Conservation (phyloP, 2,888 invertebrate genomes). For the Drosophila fulvimacula region DNA sequence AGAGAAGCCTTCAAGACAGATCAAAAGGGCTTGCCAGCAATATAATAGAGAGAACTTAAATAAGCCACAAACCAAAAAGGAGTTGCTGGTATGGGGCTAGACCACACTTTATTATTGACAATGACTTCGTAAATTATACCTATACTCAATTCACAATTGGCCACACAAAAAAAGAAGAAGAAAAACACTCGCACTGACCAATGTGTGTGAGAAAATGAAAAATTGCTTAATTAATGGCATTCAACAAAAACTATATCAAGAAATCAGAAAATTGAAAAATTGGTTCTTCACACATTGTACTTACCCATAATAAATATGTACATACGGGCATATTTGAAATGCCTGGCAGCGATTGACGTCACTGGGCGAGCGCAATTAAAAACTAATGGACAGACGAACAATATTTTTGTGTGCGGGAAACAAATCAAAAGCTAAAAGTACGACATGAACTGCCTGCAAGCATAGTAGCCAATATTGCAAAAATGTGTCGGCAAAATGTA, state of each 20-base stretch:
- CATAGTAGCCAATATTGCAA: slow-evolving; percentile 31
- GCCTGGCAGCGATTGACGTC: slow-evolving; percentile 62
- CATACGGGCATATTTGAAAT: slow-evolving; percentile 43
- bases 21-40: slow-evolving; percentile 28
- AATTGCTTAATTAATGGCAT: slow-evolving; percentile 66
- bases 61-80: slow-evolving; percentile 21
- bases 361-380: slow-evolving; percentile 64
- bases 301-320: slow-evolving; percentile 25
- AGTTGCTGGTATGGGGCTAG: neutral
- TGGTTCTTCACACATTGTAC: slow-evolving; percentile 58
- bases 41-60: slow-evolving; percentile 3
- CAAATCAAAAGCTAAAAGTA: slow-evolving; percentile 67
- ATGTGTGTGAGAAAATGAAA: slow-evolving; percentile 10
- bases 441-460: slow-evolving; percentile 46
- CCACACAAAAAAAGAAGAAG: neutral
- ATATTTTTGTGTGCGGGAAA: slow-evolving; percentile 39
- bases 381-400: slow-evolving; percentile 67
- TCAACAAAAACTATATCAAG: slow-evolving; percentile 75
- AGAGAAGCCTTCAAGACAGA: slow-evolving; percentile 26
- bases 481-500: slow-evolving; percentile 31
- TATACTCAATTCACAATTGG: slow-evolving; percentile 1
- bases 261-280: slow-evolving; percentile 57
- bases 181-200: neutral
- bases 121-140: slow-evolving; percentile 58
- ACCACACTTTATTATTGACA: slow-evolving; percentile 52